Evolutionary conservation across 2,888 invertebrate genomes (phyloP).

Genomic region (Prenolepis imparis): DNA sequence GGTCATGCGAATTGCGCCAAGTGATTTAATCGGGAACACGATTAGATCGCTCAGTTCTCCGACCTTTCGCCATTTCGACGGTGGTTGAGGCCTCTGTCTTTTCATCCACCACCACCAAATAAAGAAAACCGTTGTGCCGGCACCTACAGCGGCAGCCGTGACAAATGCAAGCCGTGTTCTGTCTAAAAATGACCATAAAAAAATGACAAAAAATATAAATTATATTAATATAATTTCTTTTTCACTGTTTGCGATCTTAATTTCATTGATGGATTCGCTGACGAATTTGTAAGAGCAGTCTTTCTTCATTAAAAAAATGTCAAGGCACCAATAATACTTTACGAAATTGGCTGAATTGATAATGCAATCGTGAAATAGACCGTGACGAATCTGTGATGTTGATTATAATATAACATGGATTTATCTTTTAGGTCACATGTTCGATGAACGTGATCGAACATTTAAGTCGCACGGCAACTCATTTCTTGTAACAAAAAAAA

Average conservation of each 20-base stretch:
- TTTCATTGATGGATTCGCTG: not conserved
- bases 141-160: constrained; percentile 80
- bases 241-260: too few relatives aligned
- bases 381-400: not conserved
- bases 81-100: constrained; percentile 78
- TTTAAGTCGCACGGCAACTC: not conserved
- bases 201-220: not conserved
- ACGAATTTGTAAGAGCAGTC: not conserved
- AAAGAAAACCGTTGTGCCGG: constrained; percentile 79
- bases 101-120: constrained; percentile 80
- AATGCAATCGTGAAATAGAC: not conserved
- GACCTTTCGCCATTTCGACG: constrained; percentile 88
- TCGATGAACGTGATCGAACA: not conserved
- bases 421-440: constrained; percentile 7
- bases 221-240: not conserved
- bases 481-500: constrained; percentile 26
- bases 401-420: not conserved
- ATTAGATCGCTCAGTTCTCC: constrained; percentile 88
- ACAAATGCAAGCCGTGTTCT: constrained; percentile 79
- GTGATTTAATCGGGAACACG: constrained; percentile 89
- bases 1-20: constrained; percentile 87
- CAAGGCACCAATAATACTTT: not conserved
- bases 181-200: constrained; percentile 66
- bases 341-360: not conserved
- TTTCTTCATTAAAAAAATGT: not conserved